Base-by-base conservation (phyloP, 1,140 invertebrate genomes). In the Drosophila equinoxialis region DNA sequence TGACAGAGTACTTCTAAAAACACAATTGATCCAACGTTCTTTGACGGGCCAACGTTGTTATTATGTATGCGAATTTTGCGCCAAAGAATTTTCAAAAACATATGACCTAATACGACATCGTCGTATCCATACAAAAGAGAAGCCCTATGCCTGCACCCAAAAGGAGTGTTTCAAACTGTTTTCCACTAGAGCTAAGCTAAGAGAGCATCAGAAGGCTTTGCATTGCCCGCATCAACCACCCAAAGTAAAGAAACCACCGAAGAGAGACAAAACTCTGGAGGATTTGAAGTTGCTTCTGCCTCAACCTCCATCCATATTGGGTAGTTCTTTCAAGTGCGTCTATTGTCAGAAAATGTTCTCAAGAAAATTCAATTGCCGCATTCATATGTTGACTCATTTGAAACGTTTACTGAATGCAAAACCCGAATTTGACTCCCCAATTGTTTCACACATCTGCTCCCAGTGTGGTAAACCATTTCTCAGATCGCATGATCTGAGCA, bases 51-150 rank as follows among this genome's bases (percentile, higher is more conserved):
- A 17, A 23, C 45, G 45, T 51, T 60, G 20, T 17, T 71, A 55
- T 59, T 85, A 79, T 62, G 68, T 74, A 0, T 85, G 82, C 39
- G 77, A 77, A 65, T 82, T 72, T 23, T 85, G 82, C 51, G 39
- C 48, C 14, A 82, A 80, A 26, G 76, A 80, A 33, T 82, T 85
- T 54, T 45, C 42, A 17, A 80, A 77, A 30, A 20, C 23, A 1
- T 77, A 79, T 20, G 69, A 82, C 65, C 54, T 74, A 0, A 63
- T 85, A 57, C 74, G 72, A 45, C 74, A 77, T 33, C 62, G 74
- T n/a, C 70, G 74, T 1, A 33, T 63, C 5, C 74, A 77, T 35
- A 73, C 74, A 11, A 77, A 77, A 20, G 74, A 77, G 11, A 68
- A 42, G 13, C 71, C 71, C 1, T 77, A 77, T 57, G 35, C 26